Base-by-base conservation (phyloP, 2,888 invertebrate species). In the Papilio demoleus region DNA sequence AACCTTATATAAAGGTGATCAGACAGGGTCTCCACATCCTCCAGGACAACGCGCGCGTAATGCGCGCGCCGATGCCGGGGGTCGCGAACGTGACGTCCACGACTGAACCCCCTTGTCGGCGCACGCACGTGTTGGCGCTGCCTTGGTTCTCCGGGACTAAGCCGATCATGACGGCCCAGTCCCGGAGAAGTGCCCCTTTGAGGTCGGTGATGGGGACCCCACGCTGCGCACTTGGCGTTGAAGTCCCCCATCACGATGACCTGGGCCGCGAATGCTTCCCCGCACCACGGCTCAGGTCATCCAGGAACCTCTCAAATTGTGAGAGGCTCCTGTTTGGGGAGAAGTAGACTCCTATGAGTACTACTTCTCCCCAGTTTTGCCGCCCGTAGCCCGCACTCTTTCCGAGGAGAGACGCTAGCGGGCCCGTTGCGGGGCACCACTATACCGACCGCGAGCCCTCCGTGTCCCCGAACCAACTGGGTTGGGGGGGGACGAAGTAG, bases 1-100 rank as follows among this genome's bases (percentile, higher is more conserved):
- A 70, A 72, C 6, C 70, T 36, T 14, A 72, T 69, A 31, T 67
- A 72, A 2, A 53, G 27, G 31, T 74, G 74, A 24, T 74, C 74
- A 1, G 73, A 73, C n/a, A 74, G 56, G 53, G 38, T 45, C 56
- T 38, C 53, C 17, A 56, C 56, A 4, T 24, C 27, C 19, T 40
- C 31, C 17, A 38, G 42, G 19, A 56, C 56, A 9, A 2, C 38
- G 50, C 56, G 17, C 31, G 8, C 56, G 31, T 9, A n/a, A 40
- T 56, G 27, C 65, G 53, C 31, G 40, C 56, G 31, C 45, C 67
- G 9, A 53, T 19, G 22, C 45, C 68, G 14, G 68, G 62, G 63
- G 62, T 63, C 6, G 68, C 62, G 31, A 68, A 68, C 42, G 68
- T 56, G 8, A 68, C 68, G 36, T 68, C 68, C 34, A 68, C 68